Base-by-base conservation (phyloP, 2,113 vertebrate species). In the Colistium nudipinnis region DNA sequence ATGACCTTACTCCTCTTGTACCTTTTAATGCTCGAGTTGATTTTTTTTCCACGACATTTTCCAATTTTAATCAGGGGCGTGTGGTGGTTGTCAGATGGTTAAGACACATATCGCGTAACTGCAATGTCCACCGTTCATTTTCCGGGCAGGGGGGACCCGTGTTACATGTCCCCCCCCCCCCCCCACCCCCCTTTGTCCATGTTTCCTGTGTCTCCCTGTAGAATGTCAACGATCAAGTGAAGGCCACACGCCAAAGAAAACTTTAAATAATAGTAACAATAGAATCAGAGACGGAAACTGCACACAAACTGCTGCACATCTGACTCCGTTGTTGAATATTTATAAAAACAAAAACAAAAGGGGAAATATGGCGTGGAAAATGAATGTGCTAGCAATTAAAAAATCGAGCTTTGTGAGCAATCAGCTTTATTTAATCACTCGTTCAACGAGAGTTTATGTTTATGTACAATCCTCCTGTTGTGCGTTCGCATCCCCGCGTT, bases 321-420 rank as follows among this genome's bases (percentile, higher is more conserved):
- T 52, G 30, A 65, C 27, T 57, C 17, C 9, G 39, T 64, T 74
- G 62, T 62, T 69, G 30, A 74, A 67, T 65, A 52, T n/a, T 47
- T 51, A 62, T 52, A 48, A 77, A 76, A 69, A 55, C 45, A n/a
- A 48, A 77, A 76, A 69, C 52, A 45, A n/a, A 61, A 52, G 33
- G 22, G 38, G 35, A 63, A 76, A 70, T 51, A 39, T 67, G 33
- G 28, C 62, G 56, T 60, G n/a, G 36, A 65, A n/a, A 82, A 82
- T 74, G 65, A 85, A 78, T 78, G 27, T 43, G 53, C 35, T 62
- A 33, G 78, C 69, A 81, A 62, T 81, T 78, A 62, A 45, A 62
- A 45, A 74, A 64, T 45, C 24, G 49, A 4, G 19, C 63, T 47
- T 35, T 49, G 17, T 44, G 25, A 70, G 41, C 31, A 57, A 69